Percentiles rank a stretch among this genome's conserved stretches.
Conservation (phyloP, 2,888 invertebrate species). For the Abscondita cerata region DNA sequence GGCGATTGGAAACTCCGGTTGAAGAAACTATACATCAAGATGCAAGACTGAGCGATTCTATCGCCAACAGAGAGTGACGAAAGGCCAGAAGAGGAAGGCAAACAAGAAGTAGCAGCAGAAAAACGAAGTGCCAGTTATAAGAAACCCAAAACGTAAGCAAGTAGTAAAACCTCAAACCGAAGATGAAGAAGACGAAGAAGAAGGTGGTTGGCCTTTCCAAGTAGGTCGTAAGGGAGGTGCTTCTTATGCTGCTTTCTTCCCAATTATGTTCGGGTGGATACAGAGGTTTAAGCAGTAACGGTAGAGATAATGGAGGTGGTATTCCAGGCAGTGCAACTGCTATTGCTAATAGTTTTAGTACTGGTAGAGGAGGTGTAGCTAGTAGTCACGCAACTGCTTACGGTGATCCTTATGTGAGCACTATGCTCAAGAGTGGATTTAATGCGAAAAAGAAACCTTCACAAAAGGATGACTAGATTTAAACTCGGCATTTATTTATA, state of each 20-base stretch:
- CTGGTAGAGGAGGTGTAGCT: slow-evolving; percentile 73
- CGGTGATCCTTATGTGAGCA: slow-evolving; percentile 64
- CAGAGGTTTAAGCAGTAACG: slow-evolving; percentile 46
- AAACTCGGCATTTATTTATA: neutral
- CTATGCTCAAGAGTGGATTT: slow-evolving; percentile 52
- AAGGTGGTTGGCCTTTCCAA: slow-evolving; percentile 49
- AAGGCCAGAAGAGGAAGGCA: slow-evolving; percentile 37
- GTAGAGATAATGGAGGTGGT: slow-evolving; percentile 47
- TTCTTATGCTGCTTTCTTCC: slow-evolving; percentile 68
- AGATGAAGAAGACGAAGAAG: slow-evolving; percentile 62
- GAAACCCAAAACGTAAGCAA: slow-evolving; percentile 34
- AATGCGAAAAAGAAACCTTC: slow-evolving; percentile 23
- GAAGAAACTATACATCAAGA: slow-evolving; percentile 25
- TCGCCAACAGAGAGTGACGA: slow-evolving; percentile 22
- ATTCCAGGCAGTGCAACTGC: slow-evolving; percentile 69
- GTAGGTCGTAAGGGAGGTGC: slow-evolving; percentile 49
- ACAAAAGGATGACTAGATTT: slow-evolving; percentile 15
- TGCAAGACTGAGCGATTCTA: neutral
- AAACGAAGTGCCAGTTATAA: slow-evolving; percentile 18
- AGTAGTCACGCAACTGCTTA: slow-evolving; percentile 77
- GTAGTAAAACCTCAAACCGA: slow-evolving; percentile 49
- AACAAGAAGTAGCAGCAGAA: slow-evolving; percentile 34
- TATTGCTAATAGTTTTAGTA: slow-evolving; percentile 76
- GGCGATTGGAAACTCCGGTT: slow-evolving; percentile 31
- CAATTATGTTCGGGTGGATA: slow-evolving; percentile 66